Evolutionary conservation across 2,113 vertebrate genomes (phyloP).

Genomic region (Reinhardtius hippoglossoides): DNA sequence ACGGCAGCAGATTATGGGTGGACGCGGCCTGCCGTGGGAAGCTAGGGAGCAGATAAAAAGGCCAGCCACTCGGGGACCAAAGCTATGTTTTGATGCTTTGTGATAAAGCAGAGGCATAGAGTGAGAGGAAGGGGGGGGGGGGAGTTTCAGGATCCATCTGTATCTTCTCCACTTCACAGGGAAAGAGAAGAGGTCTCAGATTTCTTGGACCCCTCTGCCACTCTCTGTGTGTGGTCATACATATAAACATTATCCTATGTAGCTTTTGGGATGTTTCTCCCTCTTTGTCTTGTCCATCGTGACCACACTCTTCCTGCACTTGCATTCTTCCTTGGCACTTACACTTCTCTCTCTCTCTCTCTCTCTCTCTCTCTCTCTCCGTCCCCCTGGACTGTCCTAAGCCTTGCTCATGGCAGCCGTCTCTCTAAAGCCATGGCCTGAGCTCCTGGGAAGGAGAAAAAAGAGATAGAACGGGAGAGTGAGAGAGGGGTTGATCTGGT

Average conservation of each 20-base stretch:
- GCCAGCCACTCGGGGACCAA: conserved; percentile 67
- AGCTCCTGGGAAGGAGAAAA: conserved; percentile 53
- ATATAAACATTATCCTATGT: not conserved
- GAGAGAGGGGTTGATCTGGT: conserved; percentile 52
- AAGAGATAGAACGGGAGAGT: conserved; percentile 16
- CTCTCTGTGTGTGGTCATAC: not conserved
- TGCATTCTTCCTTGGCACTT: conserved; percentile 69
- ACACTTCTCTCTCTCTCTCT: conserved; percentile 8
- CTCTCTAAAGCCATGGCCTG: conserved; percentile 71
- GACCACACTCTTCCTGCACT: conserved; percentile 58
- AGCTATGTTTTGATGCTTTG: conserved; percentile 78
- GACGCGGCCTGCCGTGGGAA: conserved; percentile 78
- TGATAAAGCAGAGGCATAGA: conserved; percentile 67
- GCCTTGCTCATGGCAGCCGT: conserved; percentile 69
- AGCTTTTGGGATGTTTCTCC: not conserved
- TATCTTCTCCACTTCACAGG: not conserved
- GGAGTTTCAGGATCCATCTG: conserved; percentile 53
- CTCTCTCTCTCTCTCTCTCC: not conserved
- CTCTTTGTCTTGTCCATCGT: conserved; percentile 38
- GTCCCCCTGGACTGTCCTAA: conserved; percentile 63
- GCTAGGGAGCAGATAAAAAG: conserved; percentile 78
- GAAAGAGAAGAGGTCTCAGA: not conserved
- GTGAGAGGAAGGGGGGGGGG: conserved; percentile 48
- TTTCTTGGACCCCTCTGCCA: not conserved
- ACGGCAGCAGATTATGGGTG: conserved; percentile 78